Evolutionary conservation across 2,888 invertebrate species (phyloP).

Genomic region (Drosophila nr. medialis): DNA sequence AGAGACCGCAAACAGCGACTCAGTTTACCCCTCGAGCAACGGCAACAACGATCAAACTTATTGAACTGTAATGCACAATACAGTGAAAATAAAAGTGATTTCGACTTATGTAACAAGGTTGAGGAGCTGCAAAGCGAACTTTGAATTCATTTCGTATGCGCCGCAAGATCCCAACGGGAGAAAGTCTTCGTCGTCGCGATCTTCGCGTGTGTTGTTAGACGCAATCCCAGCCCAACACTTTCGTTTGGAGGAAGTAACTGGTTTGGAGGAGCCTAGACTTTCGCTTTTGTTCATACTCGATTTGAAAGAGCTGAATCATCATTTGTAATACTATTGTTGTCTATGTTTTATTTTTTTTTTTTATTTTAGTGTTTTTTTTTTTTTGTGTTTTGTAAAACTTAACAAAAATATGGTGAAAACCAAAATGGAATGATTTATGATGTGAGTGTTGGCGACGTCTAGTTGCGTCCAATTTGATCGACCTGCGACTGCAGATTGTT

Average conservation of each 20-base stretch:
- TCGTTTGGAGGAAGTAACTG: conserved; percentile 68
- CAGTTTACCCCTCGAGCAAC: conserved; percentile 53
- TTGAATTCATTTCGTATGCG: conserved; percentile 56
- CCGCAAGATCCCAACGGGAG: conserved; percentile 50
- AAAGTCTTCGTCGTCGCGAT: conserved; percentile 36
- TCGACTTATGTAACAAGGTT: conserved; percentile 74
- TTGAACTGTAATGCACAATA: conserved; percentile 66
- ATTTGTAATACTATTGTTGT: conserved; percentile 40
- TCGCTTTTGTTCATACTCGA: conserved; percentile 49
- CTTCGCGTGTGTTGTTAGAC: conserved; percentile 35
- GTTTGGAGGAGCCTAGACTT: conserved; percentile 73
- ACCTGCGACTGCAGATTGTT: conserved; percentile 94
- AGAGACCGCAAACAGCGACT: conserved; percentile 46
- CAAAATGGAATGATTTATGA: conserved; percentile 44
- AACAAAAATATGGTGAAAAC: conserved; percentile 62
- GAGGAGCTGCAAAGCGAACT: conserved; percentile 62
- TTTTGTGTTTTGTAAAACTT: conserved; percentile 53
- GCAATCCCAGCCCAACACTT: conserved; percentile 25
- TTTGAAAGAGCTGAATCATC: conserved; percentile 30
- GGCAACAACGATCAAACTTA: conserved; percentile 31
- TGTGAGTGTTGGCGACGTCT: conserved; percentile 41
- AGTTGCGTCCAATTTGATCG: conserved; percentile 91
- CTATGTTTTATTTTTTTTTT: conserved; percentile 7
- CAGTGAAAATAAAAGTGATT: conserved; percentile 23
- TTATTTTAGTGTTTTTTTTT: conserved; percentile 21